These are phyloP conservation scores for Prunella fulvescens DNA, from an alignment of 2,113 vertebrate genomes.

Conservation along the genomic window DNA sequence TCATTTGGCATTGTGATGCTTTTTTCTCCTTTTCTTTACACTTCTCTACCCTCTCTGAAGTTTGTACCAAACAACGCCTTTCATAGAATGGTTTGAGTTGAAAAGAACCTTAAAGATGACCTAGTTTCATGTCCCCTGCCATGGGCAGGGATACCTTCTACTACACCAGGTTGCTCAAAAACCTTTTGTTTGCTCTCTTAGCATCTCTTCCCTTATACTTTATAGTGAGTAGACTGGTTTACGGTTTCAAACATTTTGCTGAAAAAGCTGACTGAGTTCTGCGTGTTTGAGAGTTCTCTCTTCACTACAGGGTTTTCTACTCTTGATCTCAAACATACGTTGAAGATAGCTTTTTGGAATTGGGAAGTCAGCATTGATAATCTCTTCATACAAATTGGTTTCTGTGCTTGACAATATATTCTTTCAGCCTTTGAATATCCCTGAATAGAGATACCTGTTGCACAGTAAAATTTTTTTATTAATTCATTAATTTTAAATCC, in stretches of 20 bases:
- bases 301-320: background rate
- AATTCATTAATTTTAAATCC: background rate
- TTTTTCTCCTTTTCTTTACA: background rate
- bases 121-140: background rate
- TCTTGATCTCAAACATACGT: background rate
- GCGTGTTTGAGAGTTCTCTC: background rate
- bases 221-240: background rate
- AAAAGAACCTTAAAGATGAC: background rate
- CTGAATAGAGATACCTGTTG: background rate
- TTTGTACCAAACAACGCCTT: background rate
- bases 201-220: background rate
- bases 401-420: background rate
- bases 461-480: background rate
- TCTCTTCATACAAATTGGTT: background rate
- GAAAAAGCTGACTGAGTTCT: background rate
- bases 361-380: background rate
- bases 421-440: background rate
- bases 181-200: background rate
- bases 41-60: background rate
- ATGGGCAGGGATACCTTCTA: background rate
- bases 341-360: background rate
- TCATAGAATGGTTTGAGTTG: background rate
- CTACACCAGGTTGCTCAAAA: background rate
- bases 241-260: background rate
- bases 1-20: background rate